Evolutionary conservation across 2,797 vertebrate species (phyloP).

Genomic region (Momotus momota): DNA sequence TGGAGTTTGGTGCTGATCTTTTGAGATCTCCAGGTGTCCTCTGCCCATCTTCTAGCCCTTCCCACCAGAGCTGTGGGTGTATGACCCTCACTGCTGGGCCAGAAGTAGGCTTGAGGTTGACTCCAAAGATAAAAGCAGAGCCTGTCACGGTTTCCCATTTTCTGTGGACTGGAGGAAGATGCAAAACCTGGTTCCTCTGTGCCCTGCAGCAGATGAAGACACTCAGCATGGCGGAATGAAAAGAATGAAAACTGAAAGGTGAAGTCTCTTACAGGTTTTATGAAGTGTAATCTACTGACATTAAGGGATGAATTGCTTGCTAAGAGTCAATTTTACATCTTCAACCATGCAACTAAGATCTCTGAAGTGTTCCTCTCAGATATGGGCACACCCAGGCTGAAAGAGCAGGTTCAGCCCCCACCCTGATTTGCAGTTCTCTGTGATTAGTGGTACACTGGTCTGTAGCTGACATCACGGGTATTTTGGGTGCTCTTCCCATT

Average conservation of each 20-base stretch:
- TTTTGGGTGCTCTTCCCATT: not conserved
- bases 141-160: not conserved
- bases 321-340: not conserved
- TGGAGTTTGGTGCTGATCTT: not conserved
- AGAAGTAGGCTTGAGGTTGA: not conserved
- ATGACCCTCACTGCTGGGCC: not conserved
- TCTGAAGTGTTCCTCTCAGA: not conserved
- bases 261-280: not conserved
- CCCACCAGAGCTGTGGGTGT: not conserved
- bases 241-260: not conserved
- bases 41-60: accelerated
- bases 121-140: not conserved
- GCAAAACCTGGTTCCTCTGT: not conserved
- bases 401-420: not conserved
- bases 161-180: not conserved
- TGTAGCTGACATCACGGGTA: not conserved
- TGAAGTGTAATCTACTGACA: not conserved
- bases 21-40: not conserved
- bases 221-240: not conserved
- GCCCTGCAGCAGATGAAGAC: not conserved
- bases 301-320: not conserved
- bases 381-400: not conserved
- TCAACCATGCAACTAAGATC: not conserved
- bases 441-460: not conserved
- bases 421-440: not conserved